Evolutionary conservation across 2,113 vertebrate species (phyloP).

Genomic region (Motacilla tschutschensis): DNA sequence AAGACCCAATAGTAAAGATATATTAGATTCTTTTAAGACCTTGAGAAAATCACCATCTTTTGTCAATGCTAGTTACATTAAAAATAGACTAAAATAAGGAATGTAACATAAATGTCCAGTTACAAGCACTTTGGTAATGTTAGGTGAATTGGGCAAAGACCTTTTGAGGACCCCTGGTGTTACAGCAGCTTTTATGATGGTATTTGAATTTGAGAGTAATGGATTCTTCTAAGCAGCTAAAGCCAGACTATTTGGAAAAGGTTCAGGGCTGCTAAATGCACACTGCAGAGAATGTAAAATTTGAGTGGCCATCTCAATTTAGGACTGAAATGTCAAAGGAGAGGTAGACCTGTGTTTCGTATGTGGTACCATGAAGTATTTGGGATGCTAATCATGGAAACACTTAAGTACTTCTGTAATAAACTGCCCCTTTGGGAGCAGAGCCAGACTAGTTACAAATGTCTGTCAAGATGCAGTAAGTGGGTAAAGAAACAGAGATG

Average conservation of each 20-base stretch:
- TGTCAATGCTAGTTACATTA: neutral
- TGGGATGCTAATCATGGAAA: neutral
- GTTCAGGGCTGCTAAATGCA: slow-evolving; percentile 47
- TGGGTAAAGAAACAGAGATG: neutral
- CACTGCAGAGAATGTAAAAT: slow-evolving; percentile 17
- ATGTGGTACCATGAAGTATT: neutral
- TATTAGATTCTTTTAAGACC: neutral
- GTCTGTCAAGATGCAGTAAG: neutral
- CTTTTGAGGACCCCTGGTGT: slow-evolving; percentile 13
- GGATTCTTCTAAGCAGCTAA: slow-evolving; percentile 29
- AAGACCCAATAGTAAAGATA: neutral
- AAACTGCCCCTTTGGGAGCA: neutral
- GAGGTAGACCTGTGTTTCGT: slow-evolving; percentile 25
- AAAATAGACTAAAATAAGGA: slow-evolving; percentile 23
- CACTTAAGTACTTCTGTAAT: neutral
- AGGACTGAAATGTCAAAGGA: slow-evolving; percentile 48
- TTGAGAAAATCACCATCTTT: neutral
- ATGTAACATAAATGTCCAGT: slow-evolving; percentile 11
- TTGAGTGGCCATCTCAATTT: slow-evolving; percentile 33
- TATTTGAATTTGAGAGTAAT: slow-evolving; percentile 57
- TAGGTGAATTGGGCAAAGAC: slow-evolving; percentile 33
- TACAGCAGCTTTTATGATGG: slow-evolving; percentile 35
- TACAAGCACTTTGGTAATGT: slow-evolving; percentile 40
- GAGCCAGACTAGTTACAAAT: neutral
- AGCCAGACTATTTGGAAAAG: slow-evolving; percentile 48